Evolutionary conservation across 1,140 invertebrate species (phyloP), one percentile per base, ranked within the genome.

Genomic region (Spodoptera litura): DNA sequence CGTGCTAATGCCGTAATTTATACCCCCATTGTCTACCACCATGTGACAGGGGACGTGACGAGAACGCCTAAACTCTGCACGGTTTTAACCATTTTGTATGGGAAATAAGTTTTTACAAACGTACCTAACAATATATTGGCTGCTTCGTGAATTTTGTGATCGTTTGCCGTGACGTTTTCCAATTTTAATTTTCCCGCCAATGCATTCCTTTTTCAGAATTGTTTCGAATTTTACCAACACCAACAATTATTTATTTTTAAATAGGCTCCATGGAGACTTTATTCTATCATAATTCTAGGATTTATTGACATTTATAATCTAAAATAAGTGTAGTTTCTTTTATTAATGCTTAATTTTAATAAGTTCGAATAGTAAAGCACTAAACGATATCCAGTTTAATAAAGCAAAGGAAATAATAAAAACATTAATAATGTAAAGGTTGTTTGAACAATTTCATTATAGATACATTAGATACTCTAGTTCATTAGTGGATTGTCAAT

Each of bases 21-120:
- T 87, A 83, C 74, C 76, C 83, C 83, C 81, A 88, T 88, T 88
- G 86, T 87, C 78, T 82, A 61, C 70, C 78, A 71, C 78, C 72
- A 79, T 55, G 64, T 70, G 55, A 74, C 74, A 31, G 52, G 74
- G 51, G 20, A 77, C 74, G 74, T 77, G 74, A 66, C 74, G 51
- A 35, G 74, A 75, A 75, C 73, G 49, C 44, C 49, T 35, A 75
- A 75, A 75, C 49, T 44, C 35, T 62, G 59, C 73, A 62, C 49
- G 58, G 49, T 35, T 73, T 10, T 25, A 62, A 75, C 44, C 25
- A 62, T 62, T 75, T 75, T 61, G 44, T 75, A 64, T 75, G 59
- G 73, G 49, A 70, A 70, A 70, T 49, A 49, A 49, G 53, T 59
- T 25, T 73, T 15, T 38, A 9, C 8, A 31, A 66, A 13, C 9